Evolutionary conservation across 2,888 invertebrate genomes (phyloP), one percentile per base, ranked within the genome.

Genomic region (Dastarcus helophoroides): DNA sequence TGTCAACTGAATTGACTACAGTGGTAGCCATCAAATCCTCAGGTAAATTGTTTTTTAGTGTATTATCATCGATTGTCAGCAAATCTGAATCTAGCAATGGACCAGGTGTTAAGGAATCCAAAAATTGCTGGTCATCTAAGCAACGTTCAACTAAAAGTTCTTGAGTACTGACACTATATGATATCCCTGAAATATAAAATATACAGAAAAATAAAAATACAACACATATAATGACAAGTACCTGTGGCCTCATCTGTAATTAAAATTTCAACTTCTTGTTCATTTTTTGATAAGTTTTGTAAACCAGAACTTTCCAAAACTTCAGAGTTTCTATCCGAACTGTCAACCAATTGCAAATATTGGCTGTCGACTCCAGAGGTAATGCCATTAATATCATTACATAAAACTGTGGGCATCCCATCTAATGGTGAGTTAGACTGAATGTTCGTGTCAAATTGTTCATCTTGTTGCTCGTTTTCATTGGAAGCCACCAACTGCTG

Each of bases 241-340:
- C 47, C 60, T 33, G 61, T 60, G 31, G 50, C 49, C 39, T 60
- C 58, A 44, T 63, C 60, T 6, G 61, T 61, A 32, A 63, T 62
- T 29, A 63, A 43, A 34, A 63, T 47, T 44, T 60, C 59, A 12
- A 60, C 62, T 37, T 56, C 56, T 39, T 57, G 53, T 35, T 56
- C 54, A 7, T 40, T 36, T 35, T 48, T 47, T n/a, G 45, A 36
- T 27, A 47, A 42, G 19, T 51, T 39, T 14, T 46, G 44, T 12
- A 48, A 29, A 11, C 37, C 42, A 13, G 41, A 39, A 17, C 31
- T 14, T 27, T 35, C 16, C 11, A 29, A 10, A 17, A 14, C 22
- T 2, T 16, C 11, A 8, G 23, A 24, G 27, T 22, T 29, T 14
- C 15, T 26, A 5, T 10, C 38, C 19, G 28, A 23, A 9, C 23